Evolutionary conservation across 2,797 vertebrate species (phyloP).

Genomic region (Percopsis omiscomaycus): DNA sequence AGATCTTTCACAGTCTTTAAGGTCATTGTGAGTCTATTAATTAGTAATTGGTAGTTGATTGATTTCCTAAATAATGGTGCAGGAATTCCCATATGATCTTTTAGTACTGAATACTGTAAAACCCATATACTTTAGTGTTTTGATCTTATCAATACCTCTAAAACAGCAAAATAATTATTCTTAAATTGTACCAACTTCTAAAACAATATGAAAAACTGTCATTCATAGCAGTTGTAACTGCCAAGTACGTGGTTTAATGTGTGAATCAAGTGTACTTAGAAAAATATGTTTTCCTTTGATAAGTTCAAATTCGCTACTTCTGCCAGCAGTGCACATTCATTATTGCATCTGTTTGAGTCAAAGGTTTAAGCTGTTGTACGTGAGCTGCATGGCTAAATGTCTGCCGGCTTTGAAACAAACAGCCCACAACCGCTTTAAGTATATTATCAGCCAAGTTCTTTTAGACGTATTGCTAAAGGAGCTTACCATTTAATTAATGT

Average conservation of each 20-base stretch:
- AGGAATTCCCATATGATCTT: slow-evolving; percentile 84
- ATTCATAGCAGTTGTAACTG: not conserved
- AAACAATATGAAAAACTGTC: too few relatives aligned
- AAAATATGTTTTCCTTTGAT: slow-evolving; percentile 72
- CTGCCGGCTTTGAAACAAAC: slow-evolving; percentile 89
- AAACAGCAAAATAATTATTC: too few relatives aligned
- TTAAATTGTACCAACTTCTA: too few relatives aligned
- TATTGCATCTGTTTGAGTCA: slow-evolving; percentile 83
- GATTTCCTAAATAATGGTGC: slow-evolving; percentile 85
- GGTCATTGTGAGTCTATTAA: slow-evolving; percentile 86
- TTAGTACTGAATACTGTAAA: slow-evolving; percentile 84
- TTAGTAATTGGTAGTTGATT: slow-evolving; percentile 86
- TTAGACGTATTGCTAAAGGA: slow-evolving; percentile 97
- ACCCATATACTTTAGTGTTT: slow-evolving; percentile 45
- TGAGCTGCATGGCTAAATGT: slow-evolving; percentile 86
- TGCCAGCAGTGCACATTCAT: slow-evolving; percentile 72
- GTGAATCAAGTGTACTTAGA: slow-evolving; percentile 28
- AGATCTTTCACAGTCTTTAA: slow-evolving; percentile 74
- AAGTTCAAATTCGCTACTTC: slow-evolving; percentile 67
- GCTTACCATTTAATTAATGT: slow-evolving; percentile 99
- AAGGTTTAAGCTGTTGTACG: slow-evolving; percentile 91
- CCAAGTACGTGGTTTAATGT: slow-evolving; percentile 1
- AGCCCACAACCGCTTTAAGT: slow-evolving; percentile 90
- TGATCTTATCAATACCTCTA: too few relatives aligned
- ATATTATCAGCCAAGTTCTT: slow-evolving; percentile 98